These are phyloP conservation scores for Leptoteleia sp. DNA, from an alignment of 1,140 invertebrate species.

Conservation along the genomic window DNA sequence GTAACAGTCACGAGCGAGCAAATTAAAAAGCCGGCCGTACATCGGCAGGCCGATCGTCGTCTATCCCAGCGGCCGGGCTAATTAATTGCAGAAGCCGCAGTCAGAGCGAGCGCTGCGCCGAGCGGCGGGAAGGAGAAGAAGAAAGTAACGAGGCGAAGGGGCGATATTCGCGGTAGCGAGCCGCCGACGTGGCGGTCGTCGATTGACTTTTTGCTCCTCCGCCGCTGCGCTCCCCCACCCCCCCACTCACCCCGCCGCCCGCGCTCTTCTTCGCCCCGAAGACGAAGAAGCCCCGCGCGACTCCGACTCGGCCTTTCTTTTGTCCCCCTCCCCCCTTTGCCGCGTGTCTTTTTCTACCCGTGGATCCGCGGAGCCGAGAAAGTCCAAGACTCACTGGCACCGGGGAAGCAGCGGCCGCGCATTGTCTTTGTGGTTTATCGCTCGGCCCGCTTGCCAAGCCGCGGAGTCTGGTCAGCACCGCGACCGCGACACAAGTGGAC, in stretches of 20 bases:
- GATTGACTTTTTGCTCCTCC: conserved; percentile 73
- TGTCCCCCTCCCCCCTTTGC: conserved; percentile 15
- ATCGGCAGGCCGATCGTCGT: conserved; percentile 71
- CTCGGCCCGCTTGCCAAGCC: conserved; percentile 75
- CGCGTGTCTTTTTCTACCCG: conserved; percentile 7
- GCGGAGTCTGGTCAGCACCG: conserved; percentile 47
- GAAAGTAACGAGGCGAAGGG: conserved; percentile 49
- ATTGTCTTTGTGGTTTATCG: conserved; percentile 79
- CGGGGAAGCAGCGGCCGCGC: conserved; percentile 67
- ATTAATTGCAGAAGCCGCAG: conserved; percentile 75
- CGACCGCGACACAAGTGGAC: conserved; percentile 23
- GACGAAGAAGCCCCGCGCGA: conserved; percentile 34
- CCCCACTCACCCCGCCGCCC: conserved; percentile 5
- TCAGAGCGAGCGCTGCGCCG: conserved; percentile 25
- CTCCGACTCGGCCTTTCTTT: background rate
- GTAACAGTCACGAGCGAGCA: conserved; percentile 69
- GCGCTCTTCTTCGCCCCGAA: conserved; percentile 1
- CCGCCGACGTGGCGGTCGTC: conserved; percentile 69
- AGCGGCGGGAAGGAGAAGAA: conserved; percentile 22
- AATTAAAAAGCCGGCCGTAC: conserved; percentile 76
- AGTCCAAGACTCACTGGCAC: conserved; percentile 66
- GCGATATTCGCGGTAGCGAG: conserved; percentile 62
- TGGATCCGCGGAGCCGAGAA: conserved; percentile 24
- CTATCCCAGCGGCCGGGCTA: conserved; percentile 71
- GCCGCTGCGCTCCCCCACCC: conserved; percentile 51